Conservation (phyloP, 1,140 invertebrate species). For the Phymastichus coffea region DNA sequence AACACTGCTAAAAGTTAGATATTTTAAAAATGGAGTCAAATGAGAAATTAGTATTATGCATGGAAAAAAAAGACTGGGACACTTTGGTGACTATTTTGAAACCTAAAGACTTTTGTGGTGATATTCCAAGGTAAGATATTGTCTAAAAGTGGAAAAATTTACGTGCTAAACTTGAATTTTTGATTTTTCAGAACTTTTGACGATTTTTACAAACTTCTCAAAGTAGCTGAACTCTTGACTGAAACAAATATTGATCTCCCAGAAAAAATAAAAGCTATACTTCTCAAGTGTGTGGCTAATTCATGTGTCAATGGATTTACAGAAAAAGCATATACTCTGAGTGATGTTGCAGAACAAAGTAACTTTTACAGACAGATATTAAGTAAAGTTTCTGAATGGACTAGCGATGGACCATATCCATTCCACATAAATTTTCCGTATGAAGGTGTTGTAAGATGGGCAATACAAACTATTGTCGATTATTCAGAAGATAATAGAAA, state of each 20-base stretch:
- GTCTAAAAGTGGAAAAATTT: background rate
- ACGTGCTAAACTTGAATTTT: slow-evolving; percentile 9
- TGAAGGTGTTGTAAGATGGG: slow-evolving; percentile 38
- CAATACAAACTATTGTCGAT: slow-evolving; percentile 29
- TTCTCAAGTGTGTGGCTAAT: slow-evolving; percentile 46
- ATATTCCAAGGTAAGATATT: slow-evolving; percentile 31
- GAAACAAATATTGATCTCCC: slow-evolving; percentile 26
- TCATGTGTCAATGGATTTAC: slow-evolving; percentile 38
- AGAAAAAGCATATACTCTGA: slow-evolving; percentile 25
- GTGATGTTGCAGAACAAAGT: slow-evolving; percentile 5
- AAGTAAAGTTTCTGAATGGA: slow-evolving; percentile 13
- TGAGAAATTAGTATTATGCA: slow-evolving; percentile 6
- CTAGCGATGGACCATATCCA: slow-evolving; percentile 17
- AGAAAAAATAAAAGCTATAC: slow-evolving; percentile 31
- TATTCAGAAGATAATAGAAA: slow-evolving; percentile 3
- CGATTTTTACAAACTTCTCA: slow-evolving; percentile 33
- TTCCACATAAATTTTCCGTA: slow-evolving; percentile 39
- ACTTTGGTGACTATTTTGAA: slow-evolving; percentile 31
- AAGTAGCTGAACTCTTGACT: slow-evolving; percentile 38
- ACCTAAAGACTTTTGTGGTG: slow-evolving; percentile 35
- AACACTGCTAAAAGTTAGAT: no score
- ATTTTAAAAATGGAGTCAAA: slow-evolving; percentile 21
- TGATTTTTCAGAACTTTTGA: slow-evolving; percentile 33
- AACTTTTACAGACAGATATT: slow-evolving; percentile 15
- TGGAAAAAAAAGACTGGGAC: slow-evolving; percentile 33